These are phyloP conservation scores for Hormiphora californensis DNA, from an alignment of 37 sponge, comb jelly and placozoan species.

Conservation along the genomic window DNA sequence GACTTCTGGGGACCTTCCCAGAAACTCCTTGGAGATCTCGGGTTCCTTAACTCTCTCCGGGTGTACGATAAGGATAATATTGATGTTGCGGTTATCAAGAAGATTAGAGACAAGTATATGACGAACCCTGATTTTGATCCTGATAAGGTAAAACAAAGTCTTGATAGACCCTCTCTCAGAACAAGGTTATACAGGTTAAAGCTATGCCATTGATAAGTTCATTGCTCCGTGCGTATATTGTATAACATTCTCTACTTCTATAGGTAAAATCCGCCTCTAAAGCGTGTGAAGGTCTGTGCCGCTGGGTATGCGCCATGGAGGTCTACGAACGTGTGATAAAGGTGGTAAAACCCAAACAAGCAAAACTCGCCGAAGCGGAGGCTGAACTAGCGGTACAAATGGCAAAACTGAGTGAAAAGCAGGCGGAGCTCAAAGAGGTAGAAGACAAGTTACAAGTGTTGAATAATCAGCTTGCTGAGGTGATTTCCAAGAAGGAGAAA, in stretches of 20 bases:
- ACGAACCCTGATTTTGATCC: constrained; percentile 87
- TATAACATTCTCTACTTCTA: no score
- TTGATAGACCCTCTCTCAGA: no score
- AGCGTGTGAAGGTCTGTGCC: constrained; percentile 55
- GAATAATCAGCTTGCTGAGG: constrained; percentile 60
- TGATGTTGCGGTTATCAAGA: constrained; percentile 83
- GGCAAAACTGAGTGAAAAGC: constrained; percentile 32
- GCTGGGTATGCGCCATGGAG: constrained; percentile 55
- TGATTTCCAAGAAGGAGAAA: constrained; percentile 43
- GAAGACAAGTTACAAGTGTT: constrained; percentile 30
- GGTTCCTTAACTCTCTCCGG: constrained; percentile 91
- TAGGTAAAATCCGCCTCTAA: constrained; percentile 46
- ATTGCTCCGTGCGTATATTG: no score
- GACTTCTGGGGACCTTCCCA: constrained; percentile 97
- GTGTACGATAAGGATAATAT: constrained; percentile 97
- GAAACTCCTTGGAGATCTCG: constrained; percentile 90
- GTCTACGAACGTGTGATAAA: constrained; percentile 49
- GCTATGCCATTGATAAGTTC: no score
- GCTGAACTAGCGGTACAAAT: constrained; percentile 52
- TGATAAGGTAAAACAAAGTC: constrained; percentile 65
- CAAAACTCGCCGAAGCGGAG: constrained; percentile 40
- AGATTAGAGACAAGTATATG: constrained; percentile 91
- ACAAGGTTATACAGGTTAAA: no score
- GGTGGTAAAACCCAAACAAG: constrained; percentile 53
- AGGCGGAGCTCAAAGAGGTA: constrained; percentile 52